Base-by-base conservation (phyloP, 1,140 invertebrate species). In the Triops longicaudatus region DNA sequence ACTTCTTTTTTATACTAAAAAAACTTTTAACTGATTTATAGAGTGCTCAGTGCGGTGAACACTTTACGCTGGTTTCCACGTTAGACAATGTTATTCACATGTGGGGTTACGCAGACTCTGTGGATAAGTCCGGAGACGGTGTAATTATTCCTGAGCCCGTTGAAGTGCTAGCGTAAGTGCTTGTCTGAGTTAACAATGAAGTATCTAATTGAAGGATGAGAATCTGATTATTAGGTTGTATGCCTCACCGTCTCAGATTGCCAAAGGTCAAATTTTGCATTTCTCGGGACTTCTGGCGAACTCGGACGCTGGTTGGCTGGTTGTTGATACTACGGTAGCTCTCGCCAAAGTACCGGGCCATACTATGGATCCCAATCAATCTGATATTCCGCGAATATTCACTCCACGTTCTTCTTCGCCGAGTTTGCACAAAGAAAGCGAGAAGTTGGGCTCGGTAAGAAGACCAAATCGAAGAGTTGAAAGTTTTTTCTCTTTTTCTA, bases 21-120 rank as follows among this genome's bases (percentile, higher is more conserved):
- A 41, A 27, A 80, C 78, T 76, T 27, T 79, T n/a, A 11, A 26
- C 42, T n/a, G n/a, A 4, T 14, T 82, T 83, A 43, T 79, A 89
- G 88, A 86, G 85, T 81, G 85, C 89, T 12, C 85, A 87, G 78
- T 91, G 90, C 83, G 90, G 89, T 27, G 86, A 89, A 41, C 88
- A 88, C 43, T 91, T 88, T 80, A 90, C 90, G 1, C 84, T 91
- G 31, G 87, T 88, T 44, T 87, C 86, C 44, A 91, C 90, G 1
- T 82, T 86, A 26, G 87, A 91, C 77, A 91, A 91, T 82, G 87
- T 89, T 76, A 83, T 92, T 1, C 89, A 89, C 74, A 88, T 91
- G 78, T 92, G 91, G 90, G 91, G 91, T 26, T 87, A 89, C 14
- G 84, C 85, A 28, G 83, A 80, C 80, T 28, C 82, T 86, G 6